Evolutionary conservation across 2,888 invertebrate species (phyloP).

Genomic region (Archips crataeganus): DNA sequence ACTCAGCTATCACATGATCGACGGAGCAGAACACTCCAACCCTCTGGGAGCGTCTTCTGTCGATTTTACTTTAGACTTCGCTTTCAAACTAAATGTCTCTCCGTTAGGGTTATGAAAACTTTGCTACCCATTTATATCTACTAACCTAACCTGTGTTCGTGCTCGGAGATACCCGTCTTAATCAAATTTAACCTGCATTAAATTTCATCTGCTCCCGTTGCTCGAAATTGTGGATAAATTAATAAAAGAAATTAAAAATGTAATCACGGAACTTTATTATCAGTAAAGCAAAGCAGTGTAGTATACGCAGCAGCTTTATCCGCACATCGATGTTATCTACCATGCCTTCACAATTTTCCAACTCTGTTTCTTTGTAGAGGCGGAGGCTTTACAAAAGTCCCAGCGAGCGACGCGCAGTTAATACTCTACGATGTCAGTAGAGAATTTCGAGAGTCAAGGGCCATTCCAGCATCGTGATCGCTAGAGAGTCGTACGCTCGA

Average conservation of each 20-base stretch:
- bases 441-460: constrained; percentile 85
- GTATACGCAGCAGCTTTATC: constrained; percentile 23
- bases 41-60: constrained; percentile 66
- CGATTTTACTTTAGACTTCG: constrained; percentile 60
- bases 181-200: constrained; percentile 11
- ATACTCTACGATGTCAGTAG: constrained; percentile 79
- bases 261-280: constrained; percentile 51
- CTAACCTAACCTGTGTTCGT: constrained; percentile 65
- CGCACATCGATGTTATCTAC: constrained; percentile 47
- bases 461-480: constrained; percentile 84
- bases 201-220: not conserved
- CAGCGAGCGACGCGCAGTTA: constrained; percentile 68
- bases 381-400: constrained; percentile 68
- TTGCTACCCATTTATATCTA: constrained; percentile 64
- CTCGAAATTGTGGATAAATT: not conserved
- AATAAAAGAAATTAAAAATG: constrained; percentile 48
- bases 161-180: constrained; percentile 51
- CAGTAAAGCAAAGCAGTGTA: constrained; percentile 24
- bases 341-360: constrained; percentile 60
- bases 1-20: constrained; percentile 72
- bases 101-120: constrained; percentile 47
- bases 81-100: constrained; percentile 61
- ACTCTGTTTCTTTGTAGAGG: constrained; percentile 58
- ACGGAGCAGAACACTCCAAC: constrained; percentile 64
- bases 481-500: constrained; percentile 84